Conservation (phyloP, 1,140 invertebrate genomes). For the Drosophila sproati region DNA sequence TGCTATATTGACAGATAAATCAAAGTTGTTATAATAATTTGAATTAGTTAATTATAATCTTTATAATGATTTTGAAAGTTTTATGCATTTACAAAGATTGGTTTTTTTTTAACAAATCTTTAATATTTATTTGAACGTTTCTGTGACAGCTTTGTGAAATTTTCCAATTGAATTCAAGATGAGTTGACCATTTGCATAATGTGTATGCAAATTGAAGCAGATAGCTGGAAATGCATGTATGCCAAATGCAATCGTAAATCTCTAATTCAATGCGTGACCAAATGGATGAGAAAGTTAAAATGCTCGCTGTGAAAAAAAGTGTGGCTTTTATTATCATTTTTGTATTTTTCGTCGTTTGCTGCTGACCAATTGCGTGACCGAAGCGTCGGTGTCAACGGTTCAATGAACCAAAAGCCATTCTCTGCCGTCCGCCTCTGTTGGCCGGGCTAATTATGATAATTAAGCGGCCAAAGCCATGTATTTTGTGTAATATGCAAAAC, state of each 20-base stretch:
- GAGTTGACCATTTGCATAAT: neutral
- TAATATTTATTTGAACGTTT: neutral
- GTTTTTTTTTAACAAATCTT: too few species aligned
- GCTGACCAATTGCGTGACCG: conserved; percentile 69
- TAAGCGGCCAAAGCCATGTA: conserved; percentile 43
- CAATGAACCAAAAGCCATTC: conserved; percentile 57
- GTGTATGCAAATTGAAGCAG: neutral
- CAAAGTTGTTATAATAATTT: too few species aligned
- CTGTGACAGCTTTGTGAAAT: too few species aligned
- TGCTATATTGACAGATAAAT: too few species aligned
- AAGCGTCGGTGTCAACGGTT: conserved; percentile 40
- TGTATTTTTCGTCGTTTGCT: conserved; percentile 24
- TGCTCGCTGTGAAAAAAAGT: neutral
- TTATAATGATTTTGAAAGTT: too few species aligned
- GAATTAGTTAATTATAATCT: too few species aligned
- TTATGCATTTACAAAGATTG: too few species aligned
- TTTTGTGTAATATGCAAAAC: conserved; percentile 54
- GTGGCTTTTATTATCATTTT: conserved; percentile 29
- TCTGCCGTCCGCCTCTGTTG: conserved; percentile 24
- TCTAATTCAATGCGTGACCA: neutral
- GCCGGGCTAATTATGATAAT: conserved; percentile 71
- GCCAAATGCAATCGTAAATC: neutral
- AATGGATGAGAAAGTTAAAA: neutral
- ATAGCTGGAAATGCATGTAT: neutral
- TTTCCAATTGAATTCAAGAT: too few species aligned